phyloP scores from a whole-genome alignment of 2,888 invertebrate genomes.

The Ptilodon capucinus region DNA sequence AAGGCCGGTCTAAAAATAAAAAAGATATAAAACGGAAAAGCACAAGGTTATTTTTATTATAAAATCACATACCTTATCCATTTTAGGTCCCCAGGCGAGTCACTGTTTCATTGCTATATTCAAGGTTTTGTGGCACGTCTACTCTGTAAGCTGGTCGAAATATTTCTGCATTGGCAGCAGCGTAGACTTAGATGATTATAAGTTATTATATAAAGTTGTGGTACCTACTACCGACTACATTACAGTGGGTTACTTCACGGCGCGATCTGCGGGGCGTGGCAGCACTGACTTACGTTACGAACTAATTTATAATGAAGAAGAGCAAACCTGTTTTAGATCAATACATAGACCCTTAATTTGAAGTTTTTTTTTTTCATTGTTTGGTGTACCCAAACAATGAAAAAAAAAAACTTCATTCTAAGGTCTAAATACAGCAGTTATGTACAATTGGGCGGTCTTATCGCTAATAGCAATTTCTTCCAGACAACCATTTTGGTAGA shows the following conservation, averaged over 20 bases:
- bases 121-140: slow-evolving; percentile 38
- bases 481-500: too few relatives aligned
- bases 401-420: too few relatives aligned
- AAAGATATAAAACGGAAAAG: not conserved
- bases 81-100: slow-evolving; percentile 16
- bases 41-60: too few relatives aligned
- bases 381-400: too few relatives aligned
- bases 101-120: slow-evolving; percentile 7
- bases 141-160: slow-evolving; percentile 22
- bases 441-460: too few relatives aligned
- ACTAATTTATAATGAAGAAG: not conserved
- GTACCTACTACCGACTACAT: slow-evolving; percentile 18
- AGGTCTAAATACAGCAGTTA: too few relatives aligned
- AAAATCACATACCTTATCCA: slow-evolving; percentile 26
- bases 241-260: slow-evolving; percentile 23
- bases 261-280: slow-evolving; percentile 6
- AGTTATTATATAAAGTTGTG: slow-evolving; percentile 29
- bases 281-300: not conserved
- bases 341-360: too few relatives aligned
- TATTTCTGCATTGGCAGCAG: slow-evolving; percentile 32
- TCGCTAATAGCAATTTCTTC: too few relatives aligned
- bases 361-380: too few relatives aligned
- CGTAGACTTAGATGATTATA: slow-evolving; percentile 25
- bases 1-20: too few relatives aligned
- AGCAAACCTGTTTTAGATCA: too few relatives aligned